Conservation (phyloP, 2,888 invertebrate species). For the Flabesymbios commensalis region DNA sequence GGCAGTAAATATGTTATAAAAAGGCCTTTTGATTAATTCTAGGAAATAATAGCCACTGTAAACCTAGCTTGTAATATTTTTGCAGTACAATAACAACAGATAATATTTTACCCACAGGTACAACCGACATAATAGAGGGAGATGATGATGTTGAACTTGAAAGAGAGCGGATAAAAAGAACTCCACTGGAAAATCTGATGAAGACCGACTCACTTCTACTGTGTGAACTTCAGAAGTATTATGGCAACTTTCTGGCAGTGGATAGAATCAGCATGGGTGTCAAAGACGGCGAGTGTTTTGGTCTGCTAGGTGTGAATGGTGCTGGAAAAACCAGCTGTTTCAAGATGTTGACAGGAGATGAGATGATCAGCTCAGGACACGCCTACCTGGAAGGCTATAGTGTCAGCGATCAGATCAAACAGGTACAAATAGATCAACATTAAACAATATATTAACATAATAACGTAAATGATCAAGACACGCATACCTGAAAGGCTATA, state of each 20-base stretch:
- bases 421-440: too few relatives aligned
- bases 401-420: conserved; percentile 4
- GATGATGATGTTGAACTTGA: too few relatives aligned
- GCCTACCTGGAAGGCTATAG: conserved; percentile 69
- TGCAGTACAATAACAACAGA: too few relatives aligned
- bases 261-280: conserved; percentile 74
- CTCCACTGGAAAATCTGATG: conserved; percentile 28
- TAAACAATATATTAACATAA: too few relatives aligned
- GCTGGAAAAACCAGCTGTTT: conserved; percentile 73
- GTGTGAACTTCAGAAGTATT: conserved; percentile 72
- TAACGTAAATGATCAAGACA: too few relatives aligned
- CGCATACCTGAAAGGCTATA: too few relatives aligned
- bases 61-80: too few relatives aligned
- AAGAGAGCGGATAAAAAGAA: conserved; percentile 46
- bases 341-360: conserved; percentile 76
- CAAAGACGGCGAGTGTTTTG: conserved; percentile 75
- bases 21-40: too few relatives aligned
- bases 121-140: too few relatives aligned
- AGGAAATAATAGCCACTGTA: too few relatives aligned
- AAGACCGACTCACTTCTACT: conserved; percentile 66
- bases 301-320: conserved; percentile 70
- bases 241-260: conserved; percentile 76
- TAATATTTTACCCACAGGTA: too few relatives aligned
- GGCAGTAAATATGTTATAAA: too few relatives aligned
- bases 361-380: conserved; percentile 71